These are phyloP conservation scores for Harlomillsia oculata DNA, from an alignment of 1,140 invertebrate genomes.

Conservation along the genomic window DNA sequence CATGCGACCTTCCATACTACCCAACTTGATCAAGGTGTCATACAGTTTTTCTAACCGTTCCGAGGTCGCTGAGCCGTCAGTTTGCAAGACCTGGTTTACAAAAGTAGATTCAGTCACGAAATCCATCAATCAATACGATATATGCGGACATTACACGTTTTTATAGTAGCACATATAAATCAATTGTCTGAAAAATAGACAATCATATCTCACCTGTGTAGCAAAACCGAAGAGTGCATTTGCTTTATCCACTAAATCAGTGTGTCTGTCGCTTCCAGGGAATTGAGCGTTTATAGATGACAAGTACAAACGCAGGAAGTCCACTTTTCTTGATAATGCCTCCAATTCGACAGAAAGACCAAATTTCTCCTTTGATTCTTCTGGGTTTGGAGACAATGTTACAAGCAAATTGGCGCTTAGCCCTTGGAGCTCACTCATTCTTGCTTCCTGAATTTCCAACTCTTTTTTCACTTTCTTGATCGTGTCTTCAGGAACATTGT, in stretches of 20 bases:
- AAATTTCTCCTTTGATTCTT: not conserved
- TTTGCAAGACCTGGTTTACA: not conserved
- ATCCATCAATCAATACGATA: no score
- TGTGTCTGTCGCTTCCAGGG: no score
- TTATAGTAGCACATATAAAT: not conserved
- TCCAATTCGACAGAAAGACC: conserved; percentile 16
- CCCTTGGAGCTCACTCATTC: conserved; percentile 20
- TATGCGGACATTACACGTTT: no score
- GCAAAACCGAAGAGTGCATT: no score
- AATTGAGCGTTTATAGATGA: no score
- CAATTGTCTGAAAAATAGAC: not conserved
- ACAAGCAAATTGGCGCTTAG: conserved; percentile 18
- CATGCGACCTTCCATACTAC: conserved; percentile 59
- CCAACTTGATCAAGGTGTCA: conserved; percentile 60
- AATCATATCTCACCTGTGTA: not conserved
- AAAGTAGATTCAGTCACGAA: not conserved
- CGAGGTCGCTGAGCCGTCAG: not conserved
- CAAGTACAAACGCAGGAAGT: conserved; percentile 16
- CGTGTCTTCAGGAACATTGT: not conserved
- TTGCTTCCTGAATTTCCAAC: conserved; percentile 13
- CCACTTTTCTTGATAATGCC: conserved; percentile 12
- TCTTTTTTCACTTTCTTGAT: conserved; percentile 14
- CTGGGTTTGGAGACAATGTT: conserved; percentile 8
- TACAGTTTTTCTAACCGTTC: conserved; percentile 51
- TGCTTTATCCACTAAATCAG: no score